These are phyloP conservation scores for Rhogogaster chlorosoma DNA, from an alignment of 2,888 invertebrate species.

Conservation along the genomic window DNA sequence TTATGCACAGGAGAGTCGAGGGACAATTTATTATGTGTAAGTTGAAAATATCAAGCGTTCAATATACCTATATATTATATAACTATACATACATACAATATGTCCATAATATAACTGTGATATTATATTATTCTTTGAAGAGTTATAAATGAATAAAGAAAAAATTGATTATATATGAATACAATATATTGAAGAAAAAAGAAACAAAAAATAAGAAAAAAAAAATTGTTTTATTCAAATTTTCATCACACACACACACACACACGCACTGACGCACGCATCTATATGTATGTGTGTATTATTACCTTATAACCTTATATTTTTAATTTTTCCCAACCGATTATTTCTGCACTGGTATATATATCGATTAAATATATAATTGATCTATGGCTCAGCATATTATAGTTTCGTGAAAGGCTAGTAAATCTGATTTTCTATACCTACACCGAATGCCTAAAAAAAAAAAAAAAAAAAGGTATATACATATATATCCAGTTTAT, in stretches of 20 bases:
- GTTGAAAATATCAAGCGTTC: neutral
- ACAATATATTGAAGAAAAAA: neutral
- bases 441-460: neutral
- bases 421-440: too few relatives aligned
- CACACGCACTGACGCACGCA: too few relatives aligned
- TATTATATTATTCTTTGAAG: conserved; percentile 72
- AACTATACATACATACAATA: neutral
- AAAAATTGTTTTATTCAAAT: neutral
- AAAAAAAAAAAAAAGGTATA: neutral
- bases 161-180: neutral
- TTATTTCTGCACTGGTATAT: neutral
- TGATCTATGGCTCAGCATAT: too few relatives aligned
- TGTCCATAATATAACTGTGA: conserved; percentile 73
- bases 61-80: neutral
- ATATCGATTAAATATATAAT: neutral
- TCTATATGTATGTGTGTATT: neutral
- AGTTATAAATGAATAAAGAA: conserved; percentile 39
- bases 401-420: too few relatives aligned
- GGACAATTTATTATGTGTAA: neutral
- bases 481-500: neutral
- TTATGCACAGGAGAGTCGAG: neutral
- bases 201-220: neutral
- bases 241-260: neutral
- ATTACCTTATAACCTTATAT: neutral
- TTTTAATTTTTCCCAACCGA: neutral